Evolutionary conservation across 30 jellyfish, hydroid and myxozoan genomes (phyloP), one percentile per base, ranked within the genome.

Genomic region (Aurelia coerulea): DNA sequence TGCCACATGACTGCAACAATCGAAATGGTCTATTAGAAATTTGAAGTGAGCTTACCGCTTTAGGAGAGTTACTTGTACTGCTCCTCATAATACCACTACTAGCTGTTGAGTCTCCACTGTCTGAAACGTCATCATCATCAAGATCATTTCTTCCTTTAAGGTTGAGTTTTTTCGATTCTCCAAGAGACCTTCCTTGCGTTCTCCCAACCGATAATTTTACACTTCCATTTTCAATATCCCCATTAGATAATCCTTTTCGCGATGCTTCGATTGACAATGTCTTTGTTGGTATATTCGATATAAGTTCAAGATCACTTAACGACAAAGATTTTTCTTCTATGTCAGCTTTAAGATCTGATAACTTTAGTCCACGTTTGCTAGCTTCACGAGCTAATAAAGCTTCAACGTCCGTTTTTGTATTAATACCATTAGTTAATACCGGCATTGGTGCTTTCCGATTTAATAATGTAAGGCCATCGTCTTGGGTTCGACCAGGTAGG

Each of bases 71-170:
- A 62, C 91, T 96, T 34, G 90, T 76, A 58, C 97, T 89, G 78
- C 91, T 83, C 41, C 86, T 56, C 88, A 95, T 5, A 2, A 84
- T 71, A 46, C 97, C 90, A 63, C 97, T 87, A 42, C 99, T 95
- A 8, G 97, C 89, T 15, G 97, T 84, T 23, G 99, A 95, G 34
- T 83, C 97, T 29, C 79, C 97, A 68, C 99, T 95, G 60, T 95
- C 99, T 6, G 99, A 95, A 12, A 79, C 14, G 32, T 87, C 96
- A n/a, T 91, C 96, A 39, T 80, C 93, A 17, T 91, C 92, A 31
- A 73, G 42, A 81, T 85, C 92, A 69, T 81, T 82, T 56, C 90
- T 71, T 50, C 68, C 63, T 78, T 86, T 88, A 34, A 63, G 33
- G 16, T 37, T 65, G 13, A 54, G 14, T 70, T 73, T 79, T 76